Percentiles rank a stretch among this genome's conserved stretches.
Conservation (phyloP, 2,113 vertebrate genomes). For the Ailurus styani region DNA sequence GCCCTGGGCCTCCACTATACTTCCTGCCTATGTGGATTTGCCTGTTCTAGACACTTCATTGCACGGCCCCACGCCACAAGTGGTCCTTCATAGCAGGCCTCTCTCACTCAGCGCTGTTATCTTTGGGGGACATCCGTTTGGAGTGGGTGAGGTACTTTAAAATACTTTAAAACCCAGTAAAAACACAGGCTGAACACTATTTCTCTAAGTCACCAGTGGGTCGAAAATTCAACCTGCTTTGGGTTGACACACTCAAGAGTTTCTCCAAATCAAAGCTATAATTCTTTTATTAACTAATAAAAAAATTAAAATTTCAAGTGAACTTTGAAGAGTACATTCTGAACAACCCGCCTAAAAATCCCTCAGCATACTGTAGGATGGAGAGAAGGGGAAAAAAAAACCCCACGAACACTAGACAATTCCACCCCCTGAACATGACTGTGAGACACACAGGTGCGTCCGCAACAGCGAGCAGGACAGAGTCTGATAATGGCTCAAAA, state of each 20-base stretch:
- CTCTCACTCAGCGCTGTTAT: not conserved
- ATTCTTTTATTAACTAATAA: not conserved
- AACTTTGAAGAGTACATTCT: not conserved
- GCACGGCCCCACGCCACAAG: not conserved
- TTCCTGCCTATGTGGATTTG: not conserved
- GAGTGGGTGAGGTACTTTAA: not conserved
- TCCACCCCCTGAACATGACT: not conserved
- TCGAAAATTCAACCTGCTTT: not conserved
- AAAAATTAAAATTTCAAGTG: not conserved
- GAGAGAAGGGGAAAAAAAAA: not conserved
- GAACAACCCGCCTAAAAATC: not conserved
- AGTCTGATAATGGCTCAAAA: not conserved
- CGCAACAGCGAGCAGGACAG: not conserved
- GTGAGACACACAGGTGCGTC: not conserved
- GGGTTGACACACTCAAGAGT: not conserved
- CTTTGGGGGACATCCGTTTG: not conserved
- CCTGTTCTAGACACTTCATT: too few relatives aligned
- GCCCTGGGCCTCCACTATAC: fast-evolving
- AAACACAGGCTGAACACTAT: not conserved
- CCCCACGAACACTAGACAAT: too few relatives aligned
- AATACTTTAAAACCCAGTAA: not conserved
- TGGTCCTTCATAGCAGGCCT: not conserved
- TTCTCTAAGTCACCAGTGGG: not conserved
- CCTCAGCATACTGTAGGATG: not conserved
- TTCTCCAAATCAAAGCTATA: not conserved